Conservation (phyloP, 2,797 vertebrate species). For the Potorous gilbertii region DNA sequence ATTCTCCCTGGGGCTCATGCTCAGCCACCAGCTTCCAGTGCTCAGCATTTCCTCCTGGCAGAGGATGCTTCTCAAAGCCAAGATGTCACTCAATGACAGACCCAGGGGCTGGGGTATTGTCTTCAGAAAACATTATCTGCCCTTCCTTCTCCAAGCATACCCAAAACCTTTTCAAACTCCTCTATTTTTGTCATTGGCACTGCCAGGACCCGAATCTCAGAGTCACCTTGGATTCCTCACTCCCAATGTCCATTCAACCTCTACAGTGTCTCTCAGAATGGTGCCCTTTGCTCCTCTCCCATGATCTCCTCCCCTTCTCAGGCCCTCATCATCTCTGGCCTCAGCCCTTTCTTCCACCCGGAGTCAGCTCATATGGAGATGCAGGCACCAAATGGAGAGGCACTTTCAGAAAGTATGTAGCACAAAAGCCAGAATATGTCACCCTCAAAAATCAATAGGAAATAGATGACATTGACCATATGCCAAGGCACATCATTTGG, state of each 20-base stretch:
- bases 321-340: background rate
- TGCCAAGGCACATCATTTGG: background rate
- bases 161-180: background rate
- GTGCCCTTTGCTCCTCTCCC: background rate
- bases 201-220: background rate
- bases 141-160: background rate
- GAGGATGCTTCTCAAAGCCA: background rate
- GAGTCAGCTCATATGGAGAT: background rate
- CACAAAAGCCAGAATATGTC: background rate
- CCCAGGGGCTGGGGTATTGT: background rate
- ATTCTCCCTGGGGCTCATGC: background rate
- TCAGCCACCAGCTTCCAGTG: background rate
- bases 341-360: background rate
- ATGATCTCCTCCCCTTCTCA: background rate
- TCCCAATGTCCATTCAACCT: background rate
- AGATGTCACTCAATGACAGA: background rate
- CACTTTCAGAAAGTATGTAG: background rate
- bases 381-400: background rate
- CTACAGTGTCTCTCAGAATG: background rate
- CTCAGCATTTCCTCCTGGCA: background rate
- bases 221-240: background rate
- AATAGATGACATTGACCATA: background rate
- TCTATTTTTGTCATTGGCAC: background rate
- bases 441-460: background rate
- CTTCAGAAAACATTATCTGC: background rate